Conservation (phyloP, 2,113 vertebrate genomes). For the human (Homo sapiens) region GRCh38 chr6:125328501-125329000, state of each 20-base stretch:
- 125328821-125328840: not conserved
- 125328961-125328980: not conserved
- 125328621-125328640: not conserved
- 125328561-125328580: not conserved
- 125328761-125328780: slow-evolving; percentile 17
- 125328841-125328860: not conserved
- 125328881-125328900: not conserved
- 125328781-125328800: not conserved
- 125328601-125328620: not conserved
- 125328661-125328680: not conserved
- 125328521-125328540: not conserved
- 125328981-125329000: not conserved
- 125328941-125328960: not conserved
- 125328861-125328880: not conserved
- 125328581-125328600: not conserved
- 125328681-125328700: not conserved
- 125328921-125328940: not conserved
- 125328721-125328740: not conserved
- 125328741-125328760: not conserved
- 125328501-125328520: not conserved
- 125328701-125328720: not conserved
- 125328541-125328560: not conserved
- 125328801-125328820: not conserved
- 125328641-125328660: not conserved
- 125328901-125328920: not conserved